Base-by-base conservation (phyloP, 2,888 invertebrate species). In the Ophonus ardosiacus region DNA sequence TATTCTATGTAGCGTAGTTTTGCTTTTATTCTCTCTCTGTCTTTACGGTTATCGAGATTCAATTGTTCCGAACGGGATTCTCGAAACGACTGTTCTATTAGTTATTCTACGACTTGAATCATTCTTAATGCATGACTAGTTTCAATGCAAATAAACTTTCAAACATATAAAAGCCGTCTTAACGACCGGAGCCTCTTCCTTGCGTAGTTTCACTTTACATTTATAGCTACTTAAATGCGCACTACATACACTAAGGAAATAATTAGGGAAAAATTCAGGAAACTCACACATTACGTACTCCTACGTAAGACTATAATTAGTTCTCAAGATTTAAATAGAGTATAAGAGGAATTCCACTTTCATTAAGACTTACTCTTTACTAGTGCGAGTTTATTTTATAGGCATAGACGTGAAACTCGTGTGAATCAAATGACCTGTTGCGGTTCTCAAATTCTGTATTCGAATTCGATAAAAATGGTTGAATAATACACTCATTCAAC, bases 61-160 rank as follows among this genome's bases (percentile, higher is more conserved):
- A 74, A 74, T 74, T 74, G 71, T 74, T 74, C 71, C 51, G 43
- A 43, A 74, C 71, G 43, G 43, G 68, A 15, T 74, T 43, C 40
- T 40, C 43, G 17, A 43, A 74, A 74, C 71, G 71, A 74, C 71
- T 74, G 43, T 74, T 43, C 17, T 43, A 74, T 74, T 74, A 74
- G 71, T 74, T 68, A 68, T 68, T 68, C 68, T 68, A 68, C 68
- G 68, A 68, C 68, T 74, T 74, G 43, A 74, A 74, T 43, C 71
- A 74, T 74, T 74, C 43, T 43, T 43, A 74, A 74, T 74, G 71
- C 71, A 74, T 74, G 43, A 43, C 43, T 18, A 74, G 71, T 74
- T 74, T 74, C 71, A 74, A 74, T 74, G 71, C 71, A 74, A 74
- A 74, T 43, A 43, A 68, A 74, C 71, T 74, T 43, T 43, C 71